Evolutionary conservation across 2,113 vertebrate genomes (phyloP).

Genomic region (Neofelis nebulosa): DNA sequence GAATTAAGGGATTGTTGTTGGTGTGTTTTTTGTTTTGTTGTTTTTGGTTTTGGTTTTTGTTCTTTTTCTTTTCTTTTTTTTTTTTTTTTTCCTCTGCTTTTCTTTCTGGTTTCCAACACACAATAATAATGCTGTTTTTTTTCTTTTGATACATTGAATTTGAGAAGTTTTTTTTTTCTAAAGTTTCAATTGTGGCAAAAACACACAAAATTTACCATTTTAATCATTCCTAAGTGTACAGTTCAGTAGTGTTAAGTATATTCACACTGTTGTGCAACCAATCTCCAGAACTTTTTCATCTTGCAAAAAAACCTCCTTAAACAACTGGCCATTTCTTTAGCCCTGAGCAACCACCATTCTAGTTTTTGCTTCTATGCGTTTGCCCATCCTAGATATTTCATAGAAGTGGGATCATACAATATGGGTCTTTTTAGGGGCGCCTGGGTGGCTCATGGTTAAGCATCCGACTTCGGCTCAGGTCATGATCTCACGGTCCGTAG

Average conservation of each 20-base stretch:
- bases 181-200: not conserved
- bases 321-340: not conserved
- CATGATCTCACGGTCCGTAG: fast-evolving
- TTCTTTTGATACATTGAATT: not conserved
- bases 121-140: not conserved
- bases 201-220: not conserved
- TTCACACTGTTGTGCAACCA: not conserved
- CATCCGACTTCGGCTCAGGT: no score
- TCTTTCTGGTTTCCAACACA: not conserved
- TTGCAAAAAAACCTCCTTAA: not conserved
- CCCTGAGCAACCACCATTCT: not conserved
- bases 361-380: not conserved
- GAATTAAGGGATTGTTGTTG: not conserved
- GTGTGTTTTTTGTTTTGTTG: no score
- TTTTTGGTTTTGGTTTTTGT: not conserved
- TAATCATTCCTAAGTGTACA: not conserved
- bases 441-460: no score
- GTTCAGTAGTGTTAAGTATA: not conserved
- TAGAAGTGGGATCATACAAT: not conserved
- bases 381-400: not conserved
- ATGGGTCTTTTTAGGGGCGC: not conserved
- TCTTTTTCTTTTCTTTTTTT: fast-evolving
- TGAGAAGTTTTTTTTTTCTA: not conserved
- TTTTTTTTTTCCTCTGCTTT: not conserved
- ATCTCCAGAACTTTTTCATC: not conserved